phyloP scores from a whole-genome alignment of 1,140 invertebrate genomes.

The Panonychus citri region DNA sequence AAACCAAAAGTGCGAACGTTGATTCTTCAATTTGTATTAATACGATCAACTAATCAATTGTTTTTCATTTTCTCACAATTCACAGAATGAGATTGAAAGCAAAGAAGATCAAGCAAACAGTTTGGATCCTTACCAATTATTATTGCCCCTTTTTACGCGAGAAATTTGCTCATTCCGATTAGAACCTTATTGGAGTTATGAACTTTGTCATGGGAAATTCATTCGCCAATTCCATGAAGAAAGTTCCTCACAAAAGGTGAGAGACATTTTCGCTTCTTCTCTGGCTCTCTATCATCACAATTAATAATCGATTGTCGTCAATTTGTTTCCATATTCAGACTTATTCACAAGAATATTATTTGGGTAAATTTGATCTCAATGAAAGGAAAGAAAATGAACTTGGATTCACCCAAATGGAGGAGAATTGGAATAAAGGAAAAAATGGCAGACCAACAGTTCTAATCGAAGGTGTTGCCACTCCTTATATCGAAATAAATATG shows the following conservation, averaged over 20 bases:
- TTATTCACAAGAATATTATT: slow-evolving; percentile 39
- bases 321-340: slow-evolving; percentile 24
- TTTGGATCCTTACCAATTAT: slow-evolving; percentile 44
- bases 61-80: slow-evolving; percentile 11
- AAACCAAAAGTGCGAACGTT: slow-evolving; percentile 28
- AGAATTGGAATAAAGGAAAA: background rate
- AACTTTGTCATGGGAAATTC: slow-evolving; percentile 74
- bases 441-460: slow-evolving; percentile 33
- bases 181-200: slow-evolving; percentile 91
- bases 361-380: slow-evolving; percentile 43
- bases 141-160: slow-evolving; percentile 47
- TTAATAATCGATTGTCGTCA: background rate
- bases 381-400: slow-evolving; percentile 19
- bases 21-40: slow-evolving; percentile 1
- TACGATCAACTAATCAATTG: slow-evolving; percentile 11
- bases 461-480: slow-evolving; percentile 60
- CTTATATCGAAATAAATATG: slow-evolving; percentile 31
- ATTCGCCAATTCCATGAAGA: slow-evolving; percentile 87
- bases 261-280: slow-evolving; percentile 26
- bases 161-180: slow-evolving; percentile 55
- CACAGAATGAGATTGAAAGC: slow-evolving; percentile 16
- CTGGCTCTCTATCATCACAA: too few relatives aligned
- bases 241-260: slow-evolving; percentile 25
- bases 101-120: slow-evolving; percentile 24
- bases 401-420: slow-evolving; percentile 1